These are phyloP conservation scores for cattle (Bos taurus) DNA, from an alignment of 2,113 vertebrate genomes.

Conservation along the genomic window ARS-UCD2.0 NC_037329.1:56248501-56249000, in stretches of 20 bases:
- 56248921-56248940: slow-evolving; percentile 17
- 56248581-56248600: not conserved
- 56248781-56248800: not conserved
- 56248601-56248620: not conserved
- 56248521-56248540: not conserved
- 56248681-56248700: not conserved
- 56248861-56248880: not conserved
- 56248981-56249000: not conserved
- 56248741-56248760: not conserved
- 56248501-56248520: not conserved
- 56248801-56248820: not conserved
- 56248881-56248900: not conserved
- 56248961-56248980: not conserved
- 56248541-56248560: not conserved
- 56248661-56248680: not conserved
- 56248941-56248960: not conserved
- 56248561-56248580: not conserved
- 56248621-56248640: not conserved
- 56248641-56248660: not conserved
- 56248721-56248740: not conserved
- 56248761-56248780: not conserved
- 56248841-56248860: not conserved
- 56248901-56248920: not conserved
- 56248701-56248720: not conserved
- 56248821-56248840: not conserved